phyloP scores from a whole-genome alignment of 2,888 invertebrate genomes.

The Lordiphosa fenestrarum region DNA sequence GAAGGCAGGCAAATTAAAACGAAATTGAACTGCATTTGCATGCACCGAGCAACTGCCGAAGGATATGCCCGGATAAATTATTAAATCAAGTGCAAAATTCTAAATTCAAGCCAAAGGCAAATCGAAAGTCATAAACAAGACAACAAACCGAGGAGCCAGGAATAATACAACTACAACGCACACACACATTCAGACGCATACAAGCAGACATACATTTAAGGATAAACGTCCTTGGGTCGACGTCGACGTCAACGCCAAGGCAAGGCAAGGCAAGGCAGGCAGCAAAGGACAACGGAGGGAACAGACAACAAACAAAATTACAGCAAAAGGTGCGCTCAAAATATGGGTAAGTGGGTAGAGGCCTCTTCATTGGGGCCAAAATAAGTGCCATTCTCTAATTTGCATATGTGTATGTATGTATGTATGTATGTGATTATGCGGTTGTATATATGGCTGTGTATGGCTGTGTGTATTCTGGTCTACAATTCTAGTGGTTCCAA shows the following conservation, averaged over 20 bases:
- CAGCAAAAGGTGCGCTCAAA: constrained; percentile 57
- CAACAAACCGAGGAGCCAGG: no score
- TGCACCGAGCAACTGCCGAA: no score
- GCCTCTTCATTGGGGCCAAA: constrained; percentile 12
- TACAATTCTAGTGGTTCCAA: no score
- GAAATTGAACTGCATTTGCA: no score
- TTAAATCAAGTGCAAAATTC: no score
- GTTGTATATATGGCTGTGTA: no score
- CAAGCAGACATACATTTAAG: constrained; percentile 5
- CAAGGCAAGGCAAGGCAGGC: constrained; percentile 22
- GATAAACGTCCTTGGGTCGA: constrained; percentile 34
- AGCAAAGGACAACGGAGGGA: constrained; percentile 14
- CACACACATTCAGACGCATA: not conserved
- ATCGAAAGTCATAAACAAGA: constrained; percentile 10
- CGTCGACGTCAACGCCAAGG: constrained; percentile 2
- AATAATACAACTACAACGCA: not conserved
- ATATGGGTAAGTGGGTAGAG: constrained; percentile 62
- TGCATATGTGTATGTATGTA: constrained; percentile 18
- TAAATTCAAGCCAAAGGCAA: constrained; percentile 7
- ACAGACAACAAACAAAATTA: constrained; percentile 28
- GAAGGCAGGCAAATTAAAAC: constrained; percentile 1
- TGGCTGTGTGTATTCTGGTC: not conserved
- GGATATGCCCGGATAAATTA: no score
- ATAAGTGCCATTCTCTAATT: constrained; percentile 24
- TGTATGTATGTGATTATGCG: constrained; percentile 1